Evolutionary conservation across 2,888 invertebrate species (phyloP).

Genomic region (Stenichneumon culpator): DNA sequence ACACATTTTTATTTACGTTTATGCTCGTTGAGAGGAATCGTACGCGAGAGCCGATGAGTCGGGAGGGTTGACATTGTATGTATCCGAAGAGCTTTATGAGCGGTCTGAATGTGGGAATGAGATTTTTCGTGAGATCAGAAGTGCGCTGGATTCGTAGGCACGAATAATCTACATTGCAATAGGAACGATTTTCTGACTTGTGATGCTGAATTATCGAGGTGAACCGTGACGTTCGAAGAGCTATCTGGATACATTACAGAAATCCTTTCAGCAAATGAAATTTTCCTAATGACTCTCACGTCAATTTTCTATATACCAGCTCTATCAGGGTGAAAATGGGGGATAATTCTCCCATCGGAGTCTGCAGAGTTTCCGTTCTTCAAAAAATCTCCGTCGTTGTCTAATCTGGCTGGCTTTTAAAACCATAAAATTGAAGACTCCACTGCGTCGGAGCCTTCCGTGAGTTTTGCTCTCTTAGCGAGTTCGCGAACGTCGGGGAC

Average conservation of each 20-base stretch:
- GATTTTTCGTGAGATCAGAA: constrained; percentile 36
- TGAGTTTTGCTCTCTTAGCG: constrained; percentile 52
- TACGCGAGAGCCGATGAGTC: constrained; percentile 36
- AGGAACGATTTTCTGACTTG: constrained; percentile 9
- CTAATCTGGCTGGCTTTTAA: constrained; percentile 53
- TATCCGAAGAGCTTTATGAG: constrained; percentile 46
- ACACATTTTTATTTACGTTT: constrained; percentile 26
- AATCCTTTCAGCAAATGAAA: neutral
- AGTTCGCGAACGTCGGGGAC: constrained; percentile 44
- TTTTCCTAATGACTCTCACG: neutral
- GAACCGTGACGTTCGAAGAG: neutral
- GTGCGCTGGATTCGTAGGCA: constrained; percentile 39
- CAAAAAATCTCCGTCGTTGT: constrained; percentile 32
- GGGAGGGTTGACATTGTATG: neutral
- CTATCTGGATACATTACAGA: neutral
- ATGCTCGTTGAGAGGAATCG: constrained; percentile 32
- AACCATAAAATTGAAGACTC: constrained; percentile 57
- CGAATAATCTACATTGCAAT: constrained; percentile 43
- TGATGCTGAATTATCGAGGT: constrained; percentile 19
- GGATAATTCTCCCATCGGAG: neutral
- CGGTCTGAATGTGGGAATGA: constrained; percentile 19
- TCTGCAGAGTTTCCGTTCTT: constrained; percentile 6
- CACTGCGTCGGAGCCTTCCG: constrained; percentile 6
- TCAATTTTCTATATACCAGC: neutral
- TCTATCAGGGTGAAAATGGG: neutral